phyloP scores from a whole-genome alignment of 2,797 vertebrate genomes.

The Melanotaenia maccullochi region DNA sequence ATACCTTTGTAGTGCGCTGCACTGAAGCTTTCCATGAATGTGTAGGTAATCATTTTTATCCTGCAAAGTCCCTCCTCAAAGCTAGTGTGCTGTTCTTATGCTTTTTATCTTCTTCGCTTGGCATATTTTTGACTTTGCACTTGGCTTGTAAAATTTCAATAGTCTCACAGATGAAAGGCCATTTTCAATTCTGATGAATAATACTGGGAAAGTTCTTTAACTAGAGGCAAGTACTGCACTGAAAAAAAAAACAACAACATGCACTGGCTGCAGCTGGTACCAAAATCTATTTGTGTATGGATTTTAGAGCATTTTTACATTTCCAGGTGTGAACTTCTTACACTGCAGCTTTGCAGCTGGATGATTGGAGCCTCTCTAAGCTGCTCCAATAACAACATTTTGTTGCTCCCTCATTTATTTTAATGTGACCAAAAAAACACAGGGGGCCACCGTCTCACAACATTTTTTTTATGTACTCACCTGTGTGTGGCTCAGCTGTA shows the following conservation, averaged over 20 bases:
- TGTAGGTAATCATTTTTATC: too few species aligned
- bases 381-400: slow-evolving; percentile 7
- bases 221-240: neutral
- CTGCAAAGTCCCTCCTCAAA: neutral
- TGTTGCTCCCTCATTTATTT: slow-evolving; percentile 23
- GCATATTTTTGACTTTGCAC: neutral
- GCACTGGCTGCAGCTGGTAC: slow-evolving; percentile 3
- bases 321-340: neutral
- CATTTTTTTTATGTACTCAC: neutral
- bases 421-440: slow-evolving; percentile 4
- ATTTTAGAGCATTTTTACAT: neutral
- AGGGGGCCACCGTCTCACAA: neutral
- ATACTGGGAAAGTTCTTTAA: neutral
- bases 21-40: too few species aligned
- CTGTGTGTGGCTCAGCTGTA: neutral
- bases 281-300: too few species aligned
- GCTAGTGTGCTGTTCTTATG: neutral
- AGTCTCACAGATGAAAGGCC: neutral
- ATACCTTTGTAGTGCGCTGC: too few species aligned
- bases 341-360: slow-evolving; percentile 4
- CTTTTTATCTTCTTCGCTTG: neutral
- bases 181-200: neutral
- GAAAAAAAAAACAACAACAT: neutral
- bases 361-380: neutral
- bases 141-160: neutral